Evolutionary conservation across 2,888 invertebrate species (phyloP).

Genomic region (Rhogogaster chlorosoma): DNA sequence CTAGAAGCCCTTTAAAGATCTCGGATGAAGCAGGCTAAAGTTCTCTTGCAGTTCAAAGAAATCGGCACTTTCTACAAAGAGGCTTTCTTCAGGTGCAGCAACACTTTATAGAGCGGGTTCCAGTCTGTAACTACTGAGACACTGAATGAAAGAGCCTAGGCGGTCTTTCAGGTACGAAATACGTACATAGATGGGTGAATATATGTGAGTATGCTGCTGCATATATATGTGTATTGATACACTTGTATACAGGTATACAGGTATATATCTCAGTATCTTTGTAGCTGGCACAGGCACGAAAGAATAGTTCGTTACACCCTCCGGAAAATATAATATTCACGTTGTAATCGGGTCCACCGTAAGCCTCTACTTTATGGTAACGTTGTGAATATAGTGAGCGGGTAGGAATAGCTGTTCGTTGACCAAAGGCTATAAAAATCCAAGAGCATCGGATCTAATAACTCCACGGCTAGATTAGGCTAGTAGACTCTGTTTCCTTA

Average conservation of each 20-base stretch:
- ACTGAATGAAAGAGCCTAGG: conserved; percentile 11
- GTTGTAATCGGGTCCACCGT: conserved; percentile 31
- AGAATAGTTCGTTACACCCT: conserved; percentile 40
- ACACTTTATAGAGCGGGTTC: conserved; percentile 40
- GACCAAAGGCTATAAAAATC: conserved; percentile 32
- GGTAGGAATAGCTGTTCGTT: conserved; percentile 30
- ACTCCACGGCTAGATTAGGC: conserved; percentile 27
- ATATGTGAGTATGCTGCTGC: neutral
- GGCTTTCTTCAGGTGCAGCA: conserved; percentile 58
- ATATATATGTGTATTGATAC: neutral
- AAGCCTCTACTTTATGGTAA: conserved; percentile 43
- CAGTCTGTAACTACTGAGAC: conserved; percentile 29
- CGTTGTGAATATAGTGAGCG: conserved; percentile 23
- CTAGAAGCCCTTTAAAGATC: conserved; percentile 27
- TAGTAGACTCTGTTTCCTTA: conserved; percentile 18
- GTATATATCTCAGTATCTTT: neutral
- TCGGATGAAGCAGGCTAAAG: neutral
- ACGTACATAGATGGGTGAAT: neutral
- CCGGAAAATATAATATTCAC: conserved; percentile 41
- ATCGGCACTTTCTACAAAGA: conserved; percentile 58
- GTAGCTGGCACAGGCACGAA: neutral
- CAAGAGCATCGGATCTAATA: conserved; percentile 28
- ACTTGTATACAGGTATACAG: neutral
- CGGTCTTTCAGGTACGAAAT: conserved; percentile 1
- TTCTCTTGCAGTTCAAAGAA: conserved; percentile 42